Evolutionary conservation across 2,888 invertebrate genomes (phyloP).

Genomic region (Himalopsyche anomala): DNA sequence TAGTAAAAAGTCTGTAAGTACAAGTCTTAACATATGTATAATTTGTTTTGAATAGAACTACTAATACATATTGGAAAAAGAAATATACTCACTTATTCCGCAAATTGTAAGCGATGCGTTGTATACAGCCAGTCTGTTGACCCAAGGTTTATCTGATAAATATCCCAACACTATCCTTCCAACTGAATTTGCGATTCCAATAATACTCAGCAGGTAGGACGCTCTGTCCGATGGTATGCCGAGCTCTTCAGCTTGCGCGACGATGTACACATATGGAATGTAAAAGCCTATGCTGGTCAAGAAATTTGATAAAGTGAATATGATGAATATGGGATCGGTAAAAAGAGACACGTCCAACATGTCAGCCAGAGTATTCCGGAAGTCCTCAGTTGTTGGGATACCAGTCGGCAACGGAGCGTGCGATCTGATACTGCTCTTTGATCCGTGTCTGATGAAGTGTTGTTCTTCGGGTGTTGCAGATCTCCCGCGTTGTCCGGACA

Average conservation of each 20-base stretch:
- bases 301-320: constrained; percentile 96
- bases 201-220: constrained; percentile 85
- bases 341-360: constrained; percentile 93
- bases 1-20: too few species aligned
- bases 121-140: constrained; percentile 93
- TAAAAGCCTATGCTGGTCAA: constrained; percentile 96
- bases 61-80: too few species aligned
- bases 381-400: constrained; percentile 72
- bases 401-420: constrained; percentile 81
- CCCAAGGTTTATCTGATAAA: constrained; percentile 91
- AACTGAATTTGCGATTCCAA: constrained; percentile 92
- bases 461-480: constrained; percentile 73
- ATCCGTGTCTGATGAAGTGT: constrained; percentile 70
- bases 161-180: constrained; percentile 93
- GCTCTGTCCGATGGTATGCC: constrained; percentile 78
- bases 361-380: constrained; percentile 83
- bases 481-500: constrained; percentile 76
- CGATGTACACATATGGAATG: constrained; percentile 92
- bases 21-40: too few species aligned
- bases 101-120: constrained; percentile 91
- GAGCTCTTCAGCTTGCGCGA: constrained; percentile 82
- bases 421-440: constrained; percentile 74
- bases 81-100: constrained; percentile 84
- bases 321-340: constrained; percentile 89
- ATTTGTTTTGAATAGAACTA: too few species aligned